Conservation (phyloP, 2,797 vertebrate genomes). For the Trematomus bernacchii region DNA sequence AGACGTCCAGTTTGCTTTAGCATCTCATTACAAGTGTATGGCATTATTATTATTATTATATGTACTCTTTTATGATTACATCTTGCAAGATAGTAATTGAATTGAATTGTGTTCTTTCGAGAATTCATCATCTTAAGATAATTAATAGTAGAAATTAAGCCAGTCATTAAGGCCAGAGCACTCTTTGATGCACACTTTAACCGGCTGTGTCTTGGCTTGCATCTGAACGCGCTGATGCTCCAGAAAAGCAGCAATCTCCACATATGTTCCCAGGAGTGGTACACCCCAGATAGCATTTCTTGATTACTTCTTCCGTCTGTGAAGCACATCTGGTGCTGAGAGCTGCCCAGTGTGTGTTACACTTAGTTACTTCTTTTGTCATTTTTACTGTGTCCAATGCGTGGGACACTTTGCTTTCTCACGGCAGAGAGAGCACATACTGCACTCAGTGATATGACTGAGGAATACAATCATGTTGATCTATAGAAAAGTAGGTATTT, state of each 20-base stretch:
- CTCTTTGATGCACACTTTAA: not conserved
- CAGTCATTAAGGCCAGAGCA: not conserved
- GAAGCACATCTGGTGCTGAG: conserved; percentile 3
- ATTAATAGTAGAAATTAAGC: not conserved
- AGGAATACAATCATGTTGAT: too few species aligned
- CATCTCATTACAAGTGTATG: not conserved
- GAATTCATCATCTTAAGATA: not conserved
- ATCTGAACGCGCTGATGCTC: not conserved
- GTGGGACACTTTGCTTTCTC: not conserved
- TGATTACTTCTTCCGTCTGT: not conserved
- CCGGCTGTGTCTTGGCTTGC: not conserved
- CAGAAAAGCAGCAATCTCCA: conserved; percentile 20
- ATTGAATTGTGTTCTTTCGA: not conserved
- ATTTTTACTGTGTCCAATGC: not conserved
- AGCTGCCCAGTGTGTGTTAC: not conserved
- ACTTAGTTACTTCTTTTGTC: not conserved
- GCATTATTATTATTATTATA: not conserved
- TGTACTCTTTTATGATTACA: not conserved
- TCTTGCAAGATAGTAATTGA: not conserved
- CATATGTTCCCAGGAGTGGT: conserved; percentile 16
- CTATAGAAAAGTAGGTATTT: too few species aligned
- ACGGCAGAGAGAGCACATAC: too few species aligned
- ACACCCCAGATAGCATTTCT: conserved; percentile 2
- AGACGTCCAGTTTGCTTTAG: not conserved
- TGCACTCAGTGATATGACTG: too few species aligned